Evolutionary conservation across 2,888 invertebrate species (phyloP), one percentile per base, ranked within the genome.

Genomic region (Galerucella pusilla): DNA sequence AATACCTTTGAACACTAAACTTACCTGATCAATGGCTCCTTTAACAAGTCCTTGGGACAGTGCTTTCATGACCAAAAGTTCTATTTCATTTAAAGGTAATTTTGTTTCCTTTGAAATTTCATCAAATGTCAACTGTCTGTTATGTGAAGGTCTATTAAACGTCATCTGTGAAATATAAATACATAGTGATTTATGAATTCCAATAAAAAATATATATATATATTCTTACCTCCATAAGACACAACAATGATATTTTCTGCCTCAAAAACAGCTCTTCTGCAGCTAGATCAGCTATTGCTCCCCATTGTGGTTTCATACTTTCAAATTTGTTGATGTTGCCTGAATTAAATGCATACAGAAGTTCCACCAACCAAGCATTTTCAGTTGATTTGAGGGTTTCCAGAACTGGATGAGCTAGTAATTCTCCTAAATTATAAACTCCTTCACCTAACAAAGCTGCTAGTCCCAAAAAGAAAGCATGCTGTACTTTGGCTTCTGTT

Each of bases 1-100:
- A 2, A 11, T 12, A 16, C 5, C 52, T 14, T 4, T 49, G 14
- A 49, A 49, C 16, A 28, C 9, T 10, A 57, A 45, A 59, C 66
- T 52, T 79, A 98, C 97, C 90, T 98, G 97, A 89, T 99, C 98
- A 80, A 99, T 98, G 75, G 95, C 95, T 1, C 98, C 99, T 74
- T 94, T 93, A 5, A 99, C 96, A 16, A 99, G 90, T 28, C 96
- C 97, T 86, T 98, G 94, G 0, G 98, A 96, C 42, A 99, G 87
- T 0, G 99, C 99, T 88, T 97, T 98, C 99, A 99, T 99, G 0
- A 99, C 96, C 63, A 99, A 89, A 77, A 97, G 90, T 86, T 99
- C 99, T 25, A 99, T 97, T 86, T 97, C 95, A 80, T 94, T 93
- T 0, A 92, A 88, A 0, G 96, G 95, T 74, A 98, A 89, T 79